Base-by-base conservation (phyloP, 2,113 vertebrate genomes). In the Sceloporus undulatus region DNA sequence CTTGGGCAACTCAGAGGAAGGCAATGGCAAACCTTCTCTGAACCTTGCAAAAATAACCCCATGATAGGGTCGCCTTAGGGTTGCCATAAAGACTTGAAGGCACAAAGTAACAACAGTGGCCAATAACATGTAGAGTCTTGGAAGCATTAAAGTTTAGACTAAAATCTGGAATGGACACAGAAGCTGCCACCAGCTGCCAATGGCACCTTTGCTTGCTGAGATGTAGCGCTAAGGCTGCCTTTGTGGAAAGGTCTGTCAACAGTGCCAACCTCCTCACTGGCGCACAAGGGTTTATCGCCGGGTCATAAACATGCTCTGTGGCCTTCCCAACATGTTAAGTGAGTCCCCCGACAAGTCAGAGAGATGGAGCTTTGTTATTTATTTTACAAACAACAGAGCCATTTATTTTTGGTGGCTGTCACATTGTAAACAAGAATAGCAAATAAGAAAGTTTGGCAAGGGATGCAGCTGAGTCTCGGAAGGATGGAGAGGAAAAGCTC, bases 291-390 rank as follows among this genome's bases (percentile, higher is more conserved):
- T 87, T 87, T 81, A 74, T n/a, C 29, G 34, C 54, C 9, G 19
- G 38, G 19, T 79, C 86, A n/a, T 82, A 75, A 87, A 75, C 86
- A 74, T 9, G 68, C 34, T 1, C 86, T n/a, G 78, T 5, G 38
- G 79, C 56, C 54, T 81, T 87, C 27, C 3, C 3, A 23, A 10
- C 9, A 3, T 9, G 34, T 34, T 82, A 75, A 87, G 79, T 16
- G 79, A 82, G 75, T 86, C 75, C 85, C 85, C 85, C 78, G 70
- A 82, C 27, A 34, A 82, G 70, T 54, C 86, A 65, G 27, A 19
- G 86, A 75, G 40, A 87, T 42, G 54, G 79, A 87, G 27, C 38
- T 23, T n/a, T n/a, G 68, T 48, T 48, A 82, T 81, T 82, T 87
- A 59, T 75, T 74, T 81, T 75, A 27, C 38, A 74, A 87, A 87